Evolutionary conservation across 2,888 invertebrate genomes (phyloP), one percentile per base, ranked within the genome.

Genomic region (Bursaphelenchus okinawaensis): DNA sequence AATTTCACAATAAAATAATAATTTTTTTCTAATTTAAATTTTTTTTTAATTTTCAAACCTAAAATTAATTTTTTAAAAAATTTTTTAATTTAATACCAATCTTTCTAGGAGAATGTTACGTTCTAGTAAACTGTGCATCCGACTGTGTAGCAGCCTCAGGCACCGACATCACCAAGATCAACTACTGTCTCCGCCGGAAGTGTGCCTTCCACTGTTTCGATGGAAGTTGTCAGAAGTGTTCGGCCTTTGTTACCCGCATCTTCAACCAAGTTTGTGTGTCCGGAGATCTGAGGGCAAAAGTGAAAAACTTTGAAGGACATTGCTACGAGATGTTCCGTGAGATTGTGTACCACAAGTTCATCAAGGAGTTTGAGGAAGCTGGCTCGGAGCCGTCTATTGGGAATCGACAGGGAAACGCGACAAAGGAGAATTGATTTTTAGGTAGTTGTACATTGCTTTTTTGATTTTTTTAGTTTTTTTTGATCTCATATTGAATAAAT

Each of bases 151-250:
- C 68, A 19, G 67, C 69, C 8, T 71, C 77, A 31, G 71, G 71
- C 31, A 69, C 70, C 28, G 77, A 78, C 64, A 68, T 78, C 27
- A 73, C 70, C 59, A 72, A 76, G 68, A 78, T 77, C 67, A 78
- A 76, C 65, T 72, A 69, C 60, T 78, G 78, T 60, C 66, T 78
- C 12, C 51, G 64, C 31, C 75, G 75, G 52, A 72, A 72, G 51
- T 78, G 78, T 65, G 78, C 78, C 27, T 76, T 76, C 65, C 78
- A 78, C 65, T 78, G 78, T 62, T 78, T 78, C 56, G 78, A 78
- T 63, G 78, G 78, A 26, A 69, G 70, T 0, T 78, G 78, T 63
- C 76, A 74, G 20, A 76, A 76, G 51, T 78, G 78, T 40, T 75
- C 77, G 8, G 78, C 76, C n/a, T 79, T 78, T 51, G 68, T 76